A percentile compares a stretch with the other conserved stretches of the same genome.
These are phyloP conservation scores for Prunella himalayana DNA, from an alignment of 2,113 vertebrate species.

Conservation along the genomic window DNA sequence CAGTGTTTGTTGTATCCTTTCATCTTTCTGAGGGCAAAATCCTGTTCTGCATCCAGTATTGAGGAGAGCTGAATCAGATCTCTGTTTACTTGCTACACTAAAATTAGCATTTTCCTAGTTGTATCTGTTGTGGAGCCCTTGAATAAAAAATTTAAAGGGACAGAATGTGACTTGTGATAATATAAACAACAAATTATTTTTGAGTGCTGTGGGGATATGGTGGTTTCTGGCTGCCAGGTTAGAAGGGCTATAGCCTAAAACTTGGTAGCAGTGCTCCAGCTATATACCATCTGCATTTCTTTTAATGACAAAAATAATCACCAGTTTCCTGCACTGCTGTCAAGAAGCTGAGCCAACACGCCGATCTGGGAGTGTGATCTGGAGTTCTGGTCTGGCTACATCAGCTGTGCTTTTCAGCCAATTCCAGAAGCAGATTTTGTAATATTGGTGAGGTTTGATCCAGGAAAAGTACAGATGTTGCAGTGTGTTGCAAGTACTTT, in stretches of 20 bases:
- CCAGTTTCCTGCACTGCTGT: neutral
- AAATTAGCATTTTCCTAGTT: neutral
- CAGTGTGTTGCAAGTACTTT: neutral
- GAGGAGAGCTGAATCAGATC: neutral
- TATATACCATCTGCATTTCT: constrained; percentile 15
- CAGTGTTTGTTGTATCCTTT: neutral
- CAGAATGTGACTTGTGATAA: neutral
- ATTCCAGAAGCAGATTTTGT: constrained; percentile 4
- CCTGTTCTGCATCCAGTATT: neutral
- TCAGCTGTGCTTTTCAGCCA: neutral
- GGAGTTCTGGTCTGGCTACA: constrained; percentile 19
- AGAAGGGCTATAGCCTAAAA: neutral
- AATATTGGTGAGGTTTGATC: neutral
- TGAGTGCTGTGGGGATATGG: neutral
- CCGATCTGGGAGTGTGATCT: constrained; percentile 5
- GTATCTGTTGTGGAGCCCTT: neutral
- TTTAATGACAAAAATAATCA: constrained; percentile 32
- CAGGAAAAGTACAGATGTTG: constrained; percentile 14
- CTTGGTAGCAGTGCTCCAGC: neutral
- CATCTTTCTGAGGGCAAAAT: neutral
- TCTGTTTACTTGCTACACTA: neutral
- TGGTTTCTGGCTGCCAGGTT: neutral
- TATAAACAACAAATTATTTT: neutral
- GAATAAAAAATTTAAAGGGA: neutral
- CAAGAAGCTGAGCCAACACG: constrained; percentile 20